Percentiles rank a stretch among this genome's conserved stretches.
These are phyloP conservation scores for Philantomba maxwellii DNA, from an alignment of 2,113 vertebrate genomes.

Conservation along the genomic window DNA sequence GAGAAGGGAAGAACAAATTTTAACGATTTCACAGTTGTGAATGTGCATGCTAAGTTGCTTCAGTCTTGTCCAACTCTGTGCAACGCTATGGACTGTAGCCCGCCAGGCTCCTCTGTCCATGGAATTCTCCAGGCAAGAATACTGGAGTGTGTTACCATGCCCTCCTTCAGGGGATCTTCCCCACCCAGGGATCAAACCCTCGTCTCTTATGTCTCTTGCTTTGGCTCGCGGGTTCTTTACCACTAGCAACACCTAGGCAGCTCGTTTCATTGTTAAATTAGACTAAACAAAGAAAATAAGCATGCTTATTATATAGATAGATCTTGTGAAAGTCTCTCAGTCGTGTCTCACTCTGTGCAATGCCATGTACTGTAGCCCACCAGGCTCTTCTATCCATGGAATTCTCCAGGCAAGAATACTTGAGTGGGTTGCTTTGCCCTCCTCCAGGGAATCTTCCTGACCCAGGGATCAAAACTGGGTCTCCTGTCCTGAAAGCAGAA, in stretches of 20 bases:
- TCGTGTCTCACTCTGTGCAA: background rate
- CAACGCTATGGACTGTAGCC: background rate
- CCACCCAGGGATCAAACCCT: background rate
- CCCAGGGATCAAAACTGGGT: background rate
- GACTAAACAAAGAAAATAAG: background rate
- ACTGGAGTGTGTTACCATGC: background rate
- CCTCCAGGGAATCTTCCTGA: background rate
- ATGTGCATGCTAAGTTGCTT: background rate
- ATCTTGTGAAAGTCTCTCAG: background rate
- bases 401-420: background rate
- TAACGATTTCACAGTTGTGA: background rate
- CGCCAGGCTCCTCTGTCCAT: background rate
- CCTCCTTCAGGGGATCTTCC: background rate
- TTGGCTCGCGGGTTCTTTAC: rapidly evolving
- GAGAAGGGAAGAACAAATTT: background rate
- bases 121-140: background rate
- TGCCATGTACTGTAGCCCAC: background rate
- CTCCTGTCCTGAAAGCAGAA: background rate
- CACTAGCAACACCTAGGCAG: background rate
- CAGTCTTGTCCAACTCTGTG: background rate
- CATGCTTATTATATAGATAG: background rate
- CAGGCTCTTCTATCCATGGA: background rate
- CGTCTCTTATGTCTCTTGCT: rapidly evolving
- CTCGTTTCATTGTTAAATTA: background rate
- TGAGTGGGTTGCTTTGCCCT: background rate